Base-by-base conservation (phyloP, 2,888 invertebrate species). In the Rhagium mordax region DNA sequence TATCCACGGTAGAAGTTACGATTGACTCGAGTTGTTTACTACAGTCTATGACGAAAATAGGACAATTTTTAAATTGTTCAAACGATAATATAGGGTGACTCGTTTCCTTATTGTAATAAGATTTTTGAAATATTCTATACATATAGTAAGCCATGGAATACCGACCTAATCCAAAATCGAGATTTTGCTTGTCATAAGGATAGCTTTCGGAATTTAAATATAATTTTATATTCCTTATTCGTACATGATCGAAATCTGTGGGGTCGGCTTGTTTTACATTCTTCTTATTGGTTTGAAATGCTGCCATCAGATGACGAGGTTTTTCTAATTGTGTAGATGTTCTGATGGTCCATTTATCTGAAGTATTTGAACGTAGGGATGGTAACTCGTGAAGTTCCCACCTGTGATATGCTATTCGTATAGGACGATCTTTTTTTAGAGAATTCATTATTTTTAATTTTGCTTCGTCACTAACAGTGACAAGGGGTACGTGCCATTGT, bases 181-280 rank as follows among this genome's bases (percentile, higher is more conserved):
- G 16, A n/a, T 62, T 62, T 6, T 29, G 24, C 6, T 49, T 64
- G 6, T 64, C 62, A 16, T 64, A 64, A 8, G 62, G 62, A 21
- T 24, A 62, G 1, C 13, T 15, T 21, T 62, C 47, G 13, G 61
- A 62, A 21, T 62, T 62, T 48, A 64, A 64, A 49, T 64, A 49
- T 4, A 48, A 16, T 64, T 64, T 64, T 8, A 64, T 48, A 64
- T 64, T 64, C 1, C 10, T 2, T 16, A 49, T 18, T 21, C 33
- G 48, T 2, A 24, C 33, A 16, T 64, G 62, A 27, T 64, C 62
- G 49, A 64, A 64, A 10, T 27, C 18, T 3, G 33, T 64, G 5
- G 4, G 7, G 18, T 64, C 20, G 10, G 20, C 7, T 2, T 20
- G 3, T 41, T 41, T 21, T 8, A 20, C 16, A 27, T 49, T 64